Base-by-base conservation (phyloP, 2,888 invertebrate genomes). In the Ichneumoninae sp. region DNA sequence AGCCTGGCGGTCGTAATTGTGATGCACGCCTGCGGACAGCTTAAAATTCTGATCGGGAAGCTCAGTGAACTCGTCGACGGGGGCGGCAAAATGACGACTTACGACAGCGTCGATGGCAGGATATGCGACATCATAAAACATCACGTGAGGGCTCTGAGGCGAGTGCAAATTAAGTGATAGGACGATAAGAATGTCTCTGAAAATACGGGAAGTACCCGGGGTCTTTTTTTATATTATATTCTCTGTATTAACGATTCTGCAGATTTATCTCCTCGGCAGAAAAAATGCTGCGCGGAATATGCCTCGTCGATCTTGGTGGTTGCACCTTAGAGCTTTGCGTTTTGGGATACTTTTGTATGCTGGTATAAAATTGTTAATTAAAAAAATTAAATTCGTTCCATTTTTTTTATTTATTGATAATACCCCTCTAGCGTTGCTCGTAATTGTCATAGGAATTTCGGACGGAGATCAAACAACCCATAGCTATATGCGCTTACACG, bases 21-120 rank as follows among this genome's bases (percentile, higher is more conserved):
- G 0, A 89, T 90, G 87, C 92, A 93, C 71, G 89, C 90, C 0
- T 92, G 92, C 30, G 91, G 91, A 0, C 91, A 92, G 10, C 88
- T 91, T 3, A 86, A 86, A 30, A 89, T 92, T n/a, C 81, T 92
- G 0, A 79, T 87, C 81, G 16, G n/a, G 0, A 85, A 84, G 3
- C 66, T 92, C 26, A 65, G 86, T 0, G 71, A 85, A 4, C 74
- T 91, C 1, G 83, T 89, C 19, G 79, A 83, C 3, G 85, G 74
- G 0, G 50, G 54, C 5, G 30, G 13, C 6, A 70, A 8, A 69
- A 44, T 6, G 33, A 47, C 22, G 3, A 4, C 7, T 0, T 4
- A 44, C 16, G 13, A 30, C 2, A 73, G 54, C 0, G 16, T 57
- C 0, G 71, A 84, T 0, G 22, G 80, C 30, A 77, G 69, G n/a